Evolutionary conservation across 1,140 invertebrate species (phyloP), one percentile per base, ranked within the genome.

Genomic region (Lasaia peninsularis): DNA sequence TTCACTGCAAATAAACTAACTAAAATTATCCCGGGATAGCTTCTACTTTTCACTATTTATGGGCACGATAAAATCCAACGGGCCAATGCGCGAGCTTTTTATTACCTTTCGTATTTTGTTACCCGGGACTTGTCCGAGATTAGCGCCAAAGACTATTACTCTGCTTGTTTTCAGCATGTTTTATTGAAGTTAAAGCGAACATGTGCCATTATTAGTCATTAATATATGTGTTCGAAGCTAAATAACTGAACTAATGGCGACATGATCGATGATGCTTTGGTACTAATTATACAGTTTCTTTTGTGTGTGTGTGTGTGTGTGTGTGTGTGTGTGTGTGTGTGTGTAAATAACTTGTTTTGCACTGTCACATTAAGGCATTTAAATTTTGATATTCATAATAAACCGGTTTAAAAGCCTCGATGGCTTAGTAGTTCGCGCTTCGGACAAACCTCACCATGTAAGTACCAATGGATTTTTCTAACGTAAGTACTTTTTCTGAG

Each of bases 11-110:
- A 28, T 40, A 16, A 40, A 40, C 12, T 14, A 37, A 37, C 35
- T 37, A 8, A 37, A 37, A 37, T 37, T 37, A 14, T 37, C 14
- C 35, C 12, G 5, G 35, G 35, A 37, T 37, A 16, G 35, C 35
- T 37, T 12, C 35, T 14, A 37, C 35, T 37, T 37, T 14, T 9
- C 37, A 40, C 40, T 44, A 44, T 44, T 44, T 44, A 44, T 44
- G 40, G 18, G 40, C 11, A 11, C 40, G 18, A 44, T 44, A 44
- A 44, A 44, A 44, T 18, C 40, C 16, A 44, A 44, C 40, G 11
- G 3, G 40, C 40, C 40, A 44, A 44, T 44, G 40, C 14, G 40
- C 40, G 10, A 11, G 40, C 67, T 67, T 71, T 69, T 65, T 58
- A 60, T 60, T 55, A 35, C 49, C 51, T 51, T 56, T 34, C 21